Percentiles rank a stretch among this genome's conserved stretches.
Evolutionary conservation across 2,888 invertebrate species (phyloP).

Genomic region (Chesias legatella): DNA sequence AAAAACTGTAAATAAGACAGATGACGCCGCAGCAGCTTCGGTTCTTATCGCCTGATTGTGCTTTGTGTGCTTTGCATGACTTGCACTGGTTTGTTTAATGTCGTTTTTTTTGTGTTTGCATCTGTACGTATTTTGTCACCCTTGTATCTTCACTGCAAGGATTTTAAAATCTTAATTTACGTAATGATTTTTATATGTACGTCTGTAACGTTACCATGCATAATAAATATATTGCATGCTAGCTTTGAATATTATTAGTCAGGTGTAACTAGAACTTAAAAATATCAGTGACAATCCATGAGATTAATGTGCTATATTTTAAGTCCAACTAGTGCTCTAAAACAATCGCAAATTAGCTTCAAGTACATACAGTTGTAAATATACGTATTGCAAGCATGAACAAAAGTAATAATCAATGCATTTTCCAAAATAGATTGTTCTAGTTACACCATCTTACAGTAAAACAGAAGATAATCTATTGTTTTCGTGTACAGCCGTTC

Average conservation of each 20-base stretch:
- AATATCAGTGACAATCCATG: not conserved
- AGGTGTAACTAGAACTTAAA: slow-evolving; percentile 33
- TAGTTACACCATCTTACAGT: slow-evolving; percentile 24
- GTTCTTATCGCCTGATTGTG: slow-evolving; percentile 25
- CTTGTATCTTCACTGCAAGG: slow-evolving; percentile 13
- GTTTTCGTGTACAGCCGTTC: slow-evolving; percentile 86
- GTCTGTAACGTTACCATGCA: slow-evolving; percentile 17
- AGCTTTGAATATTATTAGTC: slow-evolving; percentile 20
- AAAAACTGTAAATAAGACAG: slow-evolving; percentile 53
- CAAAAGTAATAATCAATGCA: slow-evolving; percentile 1
- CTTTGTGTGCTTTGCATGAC: slow-evolving; percentile 21
- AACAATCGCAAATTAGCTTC: no score
- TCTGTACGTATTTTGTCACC: slow-evolving; percentile 11
- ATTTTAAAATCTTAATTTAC: no score
- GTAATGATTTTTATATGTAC: slow-evolving; percentile 7
- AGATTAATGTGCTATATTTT: no score
- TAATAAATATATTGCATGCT: slow-evolving; percentile 16
- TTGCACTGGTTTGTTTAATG: slow-evolving; percentile 6
- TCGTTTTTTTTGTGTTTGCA: slow-evolving; percentile 18
- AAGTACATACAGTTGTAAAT: no score
- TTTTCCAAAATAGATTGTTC: slow-evolving; percentile 10
- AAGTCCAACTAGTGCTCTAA: no score
- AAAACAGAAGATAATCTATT: slow-evolving; percentile 6
- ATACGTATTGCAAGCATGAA: no score
- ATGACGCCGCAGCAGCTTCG: slow-evolving; percentile 37